Base-by-base conservation (phyloP, 2,113 vertebrate genomes). In the Marmota monax region DNA sequence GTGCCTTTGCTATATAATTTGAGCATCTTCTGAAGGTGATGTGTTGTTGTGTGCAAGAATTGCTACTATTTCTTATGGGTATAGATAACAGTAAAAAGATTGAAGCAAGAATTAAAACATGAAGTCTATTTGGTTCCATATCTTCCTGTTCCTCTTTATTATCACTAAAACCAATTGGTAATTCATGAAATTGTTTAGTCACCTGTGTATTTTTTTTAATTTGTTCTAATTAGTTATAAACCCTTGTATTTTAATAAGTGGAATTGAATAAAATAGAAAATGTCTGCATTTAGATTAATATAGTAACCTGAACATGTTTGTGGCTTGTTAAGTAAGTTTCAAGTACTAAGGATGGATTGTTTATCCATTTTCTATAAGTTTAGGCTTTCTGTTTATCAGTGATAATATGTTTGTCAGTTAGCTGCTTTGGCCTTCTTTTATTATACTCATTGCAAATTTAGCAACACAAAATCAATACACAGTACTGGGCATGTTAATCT, bases 291-390 rank as follows among this genome's bases (percentile, higher is more conserved):
- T 83, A 51, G 45, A 51, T 51, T 48, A 25, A 11, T 78, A 53
- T 13, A 53, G 51, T 53, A 53, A 53, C 51, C 51, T 70, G 51
- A 5, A 65, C 2, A 5, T 25, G 14, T 45, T n/a, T 93, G 65
- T 89, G 45, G 22, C 45, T 37, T 7, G 53, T 29, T 51, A 67
- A 76, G 12, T 94, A 56, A 32, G 10, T 42, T 79, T 67, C 42
- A 86, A 42, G 17, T 82, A 48, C 48, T 92, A 86, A 77, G 10
- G 80, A 32, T 86, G 39, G 32, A 56, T 91, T 77, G 5, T 67
- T 53, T 84, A 84, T 29, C 23, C 29, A 39, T 80, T 70, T 92
- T 92, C 67, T 70, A 51, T 93, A 83, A 83, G 88, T 42, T 78
- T 92, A 76, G 23, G 45, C 84, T n/a, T 83, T 83, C 32, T 48